phyloP scores from a whole-genome alignment of 2,113 vertebrate species.

The Haemorhous mexicanus region DNA sequence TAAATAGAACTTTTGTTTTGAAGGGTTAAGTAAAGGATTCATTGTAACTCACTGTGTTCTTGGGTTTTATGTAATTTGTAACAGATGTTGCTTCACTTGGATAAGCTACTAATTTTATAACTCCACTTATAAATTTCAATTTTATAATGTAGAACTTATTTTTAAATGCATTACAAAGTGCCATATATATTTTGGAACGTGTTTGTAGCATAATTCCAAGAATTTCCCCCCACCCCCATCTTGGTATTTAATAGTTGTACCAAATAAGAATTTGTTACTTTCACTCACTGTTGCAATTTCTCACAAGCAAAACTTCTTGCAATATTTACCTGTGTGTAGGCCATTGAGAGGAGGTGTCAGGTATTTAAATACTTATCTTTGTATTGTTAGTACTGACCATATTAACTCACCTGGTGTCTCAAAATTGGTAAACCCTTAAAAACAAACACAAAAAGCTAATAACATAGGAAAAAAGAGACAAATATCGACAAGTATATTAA shows the following conservation, averaged over 20 bases:
- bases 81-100: slow-evolving; percentile 37
- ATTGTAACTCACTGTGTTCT: slow-evolving; percentile 23
- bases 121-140: slow-evolving; percentile 11
- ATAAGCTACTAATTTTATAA: slow-evolving; percentile 47
- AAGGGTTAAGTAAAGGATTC: slow-evolving; percentile 13
- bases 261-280: neutral
- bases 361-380: neutral
- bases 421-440: neutral
- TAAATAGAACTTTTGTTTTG: slow-evolving; percentile 30
- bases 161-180: neutral
- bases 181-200: neutral
- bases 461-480: neutral
- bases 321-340: neutral
- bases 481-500: neutral
- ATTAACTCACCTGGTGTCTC: neutral
- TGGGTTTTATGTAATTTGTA: slow-evolving; percentile 50
- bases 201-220: neutral
- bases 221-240: accelerated
- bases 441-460: neutral
- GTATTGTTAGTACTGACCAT: neutral
- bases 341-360: neutral
- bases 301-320: neutral
- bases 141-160: neutral
- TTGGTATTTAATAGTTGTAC: neutral
- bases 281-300: neutral